Evolutionary conservation across 2,888 invertebrate species (phyloP).

Genomic region (Copidosoma aretas): DNA sequence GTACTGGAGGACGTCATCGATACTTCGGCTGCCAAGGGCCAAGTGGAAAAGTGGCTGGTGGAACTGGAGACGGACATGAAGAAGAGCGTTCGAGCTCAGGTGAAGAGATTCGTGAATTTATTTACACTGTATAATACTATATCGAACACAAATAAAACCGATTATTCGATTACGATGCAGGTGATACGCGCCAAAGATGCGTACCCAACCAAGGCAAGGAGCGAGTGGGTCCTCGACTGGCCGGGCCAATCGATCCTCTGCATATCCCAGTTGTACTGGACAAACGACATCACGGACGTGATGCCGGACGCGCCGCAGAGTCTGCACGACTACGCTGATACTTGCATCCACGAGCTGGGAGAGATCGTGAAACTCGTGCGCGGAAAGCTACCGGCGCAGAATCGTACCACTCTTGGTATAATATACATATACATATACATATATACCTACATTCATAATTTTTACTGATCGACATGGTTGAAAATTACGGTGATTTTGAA

Average conservation of each 20-base stretch:
- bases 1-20: slow-evolving; percentile 63
- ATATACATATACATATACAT: too few relatives aligned
- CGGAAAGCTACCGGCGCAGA: slow-evolving; percentile 84
- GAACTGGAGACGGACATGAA: slow-evolving; percentile 60
- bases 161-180: slow-evolving; percentile 39
- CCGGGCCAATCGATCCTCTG: slow-evolving; percentile 74
- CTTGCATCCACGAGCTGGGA: slow-evolving; percentile 79
- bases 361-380: slow-evolving; percentile 85
- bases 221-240: slow-evolving; percentile 70
- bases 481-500: slow-evolving; percentile 55
- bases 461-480: too few relatives aligned
- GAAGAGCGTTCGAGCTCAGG: slow-evolving; percentile 63
- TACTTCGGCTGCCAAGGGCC: slow-evolving; percentile 67
- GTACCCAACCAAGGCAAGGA: slow-evolving; percentile 60
- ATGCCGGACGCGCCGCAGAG: slow-evolving; percentile 68
- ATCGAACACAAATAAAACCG: background rate
- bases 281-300: slow-evolving; percentile 82
- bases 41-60: slow-evolving; percentile 62
- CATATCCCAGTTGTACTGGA: slow-evolving; percentile 87
- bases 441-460: background rate
- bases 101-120: slow-evolving; percentile 32
- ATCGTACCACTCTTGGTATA: slow-evolving; percentile 83
- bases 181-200: slow-evolving; percentile 63
- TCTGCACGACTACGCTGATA: slow-evolving; percentile 71
- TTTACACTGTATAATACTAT: background rate